Evolutionary conservation across 2,797 vertebrate species (phyloP).

Genomic region (Masticophis lateralis): DNA sequence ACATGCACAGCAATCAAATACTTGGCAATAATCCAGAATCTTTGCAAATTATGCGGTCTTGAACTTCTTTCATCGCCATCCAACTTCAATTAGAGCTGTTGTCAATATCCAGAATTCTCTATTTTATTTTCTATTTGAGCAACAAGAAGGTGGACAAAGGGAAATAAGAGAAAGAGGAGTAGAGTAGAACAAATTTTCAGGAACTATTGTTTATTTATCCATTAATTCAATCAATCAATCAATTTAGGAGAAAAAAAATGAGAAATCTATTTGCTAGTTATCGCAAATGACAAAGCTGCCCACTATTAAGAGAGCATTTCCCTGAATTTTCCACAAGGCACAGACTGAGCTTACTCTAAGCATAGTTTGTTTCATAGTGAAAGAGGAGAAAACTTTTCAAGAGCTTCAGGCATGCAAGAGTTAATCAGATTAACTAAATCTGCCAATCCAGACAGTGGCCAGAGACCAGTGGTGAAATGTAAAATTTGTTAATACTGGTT

Average conservation of each 20-base stretch:
- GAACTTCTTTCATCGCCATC: background rate
- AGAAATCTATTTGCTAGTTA: background rate
- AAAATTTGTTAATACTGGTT: too few relatives aligned
- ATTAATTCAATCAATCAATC: background rate
- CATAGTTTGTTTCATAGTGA: background rate
- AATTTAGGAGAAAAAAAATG: background rate
- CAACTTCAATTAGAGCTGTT: conserved; percentile 26
- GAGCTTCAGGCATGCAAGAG: background rate
- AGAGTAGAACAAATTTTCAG: background rate
- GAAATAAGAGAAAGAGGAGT: background rate
- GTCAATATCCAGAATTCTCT: conserved; percentile 23
- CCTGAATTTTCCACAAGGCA: background rate
- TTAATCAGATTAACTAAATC: background rate
- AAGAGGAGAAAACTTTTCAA: background rate
- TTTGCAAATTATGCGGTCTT: conserved; percentile 1
- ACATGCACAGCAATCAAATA: background rate
- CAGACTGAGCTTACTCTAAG: background rate
- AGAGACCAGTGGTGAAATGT: background rate
- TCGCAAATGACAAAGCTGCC: background rate
- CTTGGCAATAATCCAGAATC: background rate
- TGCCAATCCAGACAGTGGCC: background rate
- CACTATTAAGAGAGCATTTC: background rate
- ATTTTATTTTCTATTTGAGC: background rate
- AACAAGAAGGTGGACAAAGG: background rate
- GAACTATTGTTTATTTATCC: background rate